These are phyloP conservation scores for Cheilosia impressa DNA, from an alignment of 2,888 invertebrate genomes.

Conservation along the genomic window DNA sequence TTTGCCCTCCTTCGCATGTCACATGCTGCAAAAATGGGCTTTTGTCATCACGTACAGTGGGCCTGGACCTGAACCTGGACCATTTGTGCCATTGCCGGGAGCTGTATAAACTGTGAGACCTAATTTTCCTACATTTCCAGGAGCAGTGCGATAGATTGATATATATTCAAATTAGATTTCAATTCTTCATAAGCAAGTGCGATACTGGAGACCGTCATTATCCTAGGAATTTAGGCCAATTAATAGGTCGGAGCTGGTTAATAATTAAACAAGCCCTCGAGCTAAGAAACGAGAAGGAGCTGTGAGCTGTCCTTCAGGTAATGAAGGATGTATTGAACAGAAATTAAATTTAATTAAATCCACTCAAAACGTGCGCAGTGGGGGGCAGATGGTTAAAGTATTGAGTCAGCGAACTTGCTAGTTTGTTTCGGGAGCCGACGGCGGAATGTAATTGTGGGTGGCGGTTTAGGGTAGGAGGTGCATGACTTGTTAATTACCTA, in stretches of 20 bases:
- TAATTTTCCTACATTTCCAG: conserved; percentile 41
- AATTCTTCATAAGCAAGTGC: conserved; percentile 40
- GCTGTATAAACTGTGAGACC: conserved; percentile 35
- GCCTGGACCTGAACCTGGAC: not conserved
- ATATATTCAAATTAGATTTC: conserved; percentile 70
- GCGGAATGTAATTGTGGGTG: no score
- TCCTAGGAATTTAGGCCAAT: conserved; percentile 37
- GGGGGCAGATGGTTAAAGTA: not conserved
- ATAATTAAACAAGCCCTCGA: conserved; percentile 43
- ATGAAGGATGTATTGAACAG: not conserved
- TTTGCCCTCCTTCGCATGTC: not conserved
- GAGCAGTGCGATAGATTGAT: conserved; percentile 29
- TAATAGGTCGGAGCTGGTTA: conserved; percentile 49
- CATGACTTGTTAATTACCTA: no score
- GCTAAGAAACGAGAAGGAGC: not conserved
- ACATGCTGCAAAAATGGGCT: not conserved
- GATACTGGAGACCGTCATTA: conserved; percentile 43
- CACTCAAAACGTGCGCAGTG: not conserved
- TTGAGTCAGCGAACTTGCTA: not conserved
- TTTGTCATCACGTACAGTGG: conserved; percentile 1
- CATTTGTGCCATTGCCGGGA: conserved; percentile 42
- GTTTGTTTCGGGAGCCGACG: no score
- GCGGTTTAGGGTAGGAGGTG: no score
- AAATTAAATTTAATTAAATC: conserved; percentile 11
- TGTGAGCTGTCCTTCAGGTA: not conserved